Evolutionary conservation across 2,888 invertebrate genomes (phyloP).

Genomic region (Rutpela maculata): DNA sequence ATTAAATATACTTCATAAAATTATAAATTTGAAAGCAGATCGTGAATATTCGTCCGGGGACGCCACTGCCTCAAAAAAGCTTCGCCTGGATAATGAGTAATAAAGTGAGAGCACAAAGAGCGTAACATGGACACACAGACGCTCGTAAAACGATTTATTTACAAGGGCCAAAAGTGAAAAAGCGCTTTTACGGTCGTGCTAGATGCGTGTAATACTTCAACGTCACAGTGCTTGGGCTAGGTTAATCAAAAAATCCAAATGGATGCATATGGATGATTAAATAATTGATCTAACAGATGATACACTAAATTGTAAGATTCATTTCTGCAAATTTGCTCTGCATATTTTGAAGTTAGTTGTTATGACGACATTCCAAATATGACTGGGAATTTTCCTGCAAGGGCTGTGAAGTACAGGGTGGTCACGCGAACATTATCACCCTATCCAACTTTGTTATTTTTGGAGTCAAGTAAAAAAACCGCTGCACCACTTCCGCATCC

Average conservation of each 20-base stretch:
- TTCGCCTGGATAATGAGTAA: conserved; percentile 17
- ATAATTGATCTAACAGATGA: background rate
- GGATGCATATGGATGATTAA: background rate
- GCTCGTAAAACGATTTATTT: conserved; percentile 37
- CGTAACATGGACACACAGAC: conserved; percentile 3
- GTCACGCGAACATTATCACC: too few species aligned
- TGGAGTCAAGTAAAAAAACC: too few species aligned
- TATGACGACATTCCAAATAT: too few species aligned
- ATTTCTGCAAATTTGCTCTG: too few species aligned
- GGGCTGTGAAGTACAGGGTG: too few species aligned
- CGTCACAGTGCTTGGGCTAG: background rate
- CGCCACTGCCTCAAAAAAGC: conserved; percentile 1
- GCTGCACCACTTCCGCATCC: too few species aligned
- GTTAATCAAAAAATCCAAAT: conserved; percentile 8
- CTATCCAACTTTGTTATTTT: too few species aligned
- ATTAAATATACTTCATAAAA: too few species aligned
- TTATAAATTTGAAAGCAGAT: too few species aligned
- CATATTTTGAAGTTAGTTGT: too few species aligned
- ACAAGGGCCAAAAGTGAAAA: conserved; percentile 26
- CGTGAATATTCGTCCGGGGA: background rate
- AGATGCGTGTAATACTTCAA: background rate
- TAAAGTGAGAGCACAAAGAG: conserved; percentile 18
- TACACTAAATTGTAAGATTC: too few species aligned
- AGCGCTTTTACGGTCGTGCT: conserved; percentile 9
- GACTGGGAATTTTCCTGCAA: too few species aligned